Conservation (phyloP, 2,113 vertebrate species). For the Hoplias malabaricus region DNA sequence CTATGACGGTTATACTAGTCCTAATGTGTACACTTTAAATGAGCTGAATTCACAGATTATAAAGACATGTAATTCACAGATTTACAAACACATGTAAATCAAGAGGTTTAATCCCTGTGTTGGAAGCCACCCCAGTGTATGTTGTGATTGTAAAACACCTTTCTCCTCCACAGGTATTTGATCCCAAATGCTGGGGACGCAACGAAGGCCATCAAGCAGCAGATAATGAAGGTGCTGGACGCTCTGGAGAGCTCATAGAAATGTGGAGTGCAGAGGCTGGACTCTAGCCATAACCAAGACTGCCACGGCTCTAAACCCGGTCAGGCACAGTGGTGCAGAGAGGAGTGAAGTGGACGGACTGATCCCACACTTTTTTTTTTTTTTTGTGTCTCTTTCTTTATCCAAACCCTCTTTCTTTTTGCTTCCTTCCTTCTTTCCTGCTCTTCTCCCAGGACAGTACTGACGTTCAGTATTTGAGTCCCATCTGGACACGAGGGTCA, state of each 20-base stretch:
- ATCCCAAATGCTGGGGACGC: slow-evolving; percentile 97
- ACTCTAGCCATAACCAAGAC: slow-evolving; percentile 6
- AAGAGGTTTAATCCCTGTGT: too few species aligned
- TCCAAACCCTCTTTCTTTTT: neutral
- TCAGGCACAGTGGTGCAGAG: slow-evolving; percentile 23
- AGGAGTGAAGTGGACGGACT: neutral
- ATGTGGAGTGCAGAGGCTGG: slow-evolving; percentile 39
- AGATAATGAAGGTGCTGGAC: slow-evolving; percentile 99
- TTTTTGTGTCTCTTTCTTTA: neutral
- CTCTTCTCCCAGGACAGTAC: slow-evolving; percentile 8
- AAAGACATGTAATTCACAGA: too few species aligned
- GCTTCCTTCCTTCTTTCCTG: neutral
- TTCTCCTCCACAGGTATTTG: slow-evolving; percentile 81
- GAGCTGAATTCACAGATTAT: too few species aligned
- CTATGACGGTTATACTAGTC: too few species aligned
- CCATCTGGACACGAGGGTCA: neutral
- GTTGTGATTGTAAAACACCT: too few species aligned
- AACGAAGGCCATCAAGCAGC: slow-evolving; percentile 98
- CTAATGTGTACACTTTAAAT: too few species aligned
- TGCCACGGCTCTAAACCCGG: slow-evolving; percentile 13
- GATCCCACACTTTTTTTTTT: slow-evolving; percentile 3
- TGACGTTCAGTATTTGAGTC: slow-evolving; percentile 19
- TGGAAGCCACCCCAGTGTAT: too few species aligned
- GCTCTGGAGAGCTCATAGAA: slow-evolving; percentile 91
- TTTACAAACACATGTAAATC: too few species aligned